Base-by-base conservation (phyloP, 2,888 invertebrate species). In the Desoria tigrina region DNA sequence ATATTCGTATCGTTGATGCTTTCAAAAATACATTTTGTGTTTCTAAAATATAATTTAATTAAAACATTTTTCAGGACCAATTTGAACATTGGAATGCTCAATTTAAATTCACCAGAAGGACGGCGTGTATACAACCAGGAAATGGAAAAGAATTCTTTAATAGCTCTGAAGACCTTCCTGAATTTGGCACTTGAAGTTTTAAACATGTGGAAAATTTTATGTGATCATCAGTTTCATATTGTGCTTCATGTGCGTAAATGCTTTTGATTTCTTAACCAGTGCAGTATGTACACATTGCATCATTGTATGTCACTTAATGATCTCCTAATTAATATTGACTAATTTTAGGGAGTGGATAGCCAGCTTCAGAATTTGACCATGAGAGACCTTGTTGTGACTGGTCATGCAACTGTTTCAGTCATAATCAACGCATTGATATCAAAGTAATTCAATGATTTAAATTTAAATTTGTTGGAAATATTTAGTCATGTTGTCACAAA, bases 121-220 rank as follows among this genome's bases (percentile, higher is more conserved):
- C 32, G 71, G 9, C 66, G 63, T 2, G 4, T 63, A 2, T 63
- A 58, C 23, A 54, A 50, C 14, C 69, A 70, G 26, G 76, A 76
- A 51, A 55, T 65, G 16, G 76, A 76, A 50, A 69, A 74, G 27
- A 86, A 87, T 68, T 92, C 92, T 0, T 81, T 93, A 62, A 88
- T 88, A 62, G 88, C 91, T 0, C 81, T 92, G 18, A 89, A 88
- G 79, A 81, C 85, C 66, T 88, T 89, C 76, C 86, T 89, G 81
- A 86, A 84, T 66, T 87, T 91, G 79, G 87, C 90, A 1, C 89
- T 91, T 78, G 96, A 98, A 83, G 90, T 95, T 76, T 83, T 99
- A 56, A 90, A 91, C 18, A 83, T 99, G 51, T 96, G 97, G 95
- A 90, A 90, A 79, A 88, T 97, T 61, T 83, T 97, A 3, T 90